Base-by-base conservation (phyloP, 2,888 invertebrate species). In the Leucophora obtusa region DNA sequence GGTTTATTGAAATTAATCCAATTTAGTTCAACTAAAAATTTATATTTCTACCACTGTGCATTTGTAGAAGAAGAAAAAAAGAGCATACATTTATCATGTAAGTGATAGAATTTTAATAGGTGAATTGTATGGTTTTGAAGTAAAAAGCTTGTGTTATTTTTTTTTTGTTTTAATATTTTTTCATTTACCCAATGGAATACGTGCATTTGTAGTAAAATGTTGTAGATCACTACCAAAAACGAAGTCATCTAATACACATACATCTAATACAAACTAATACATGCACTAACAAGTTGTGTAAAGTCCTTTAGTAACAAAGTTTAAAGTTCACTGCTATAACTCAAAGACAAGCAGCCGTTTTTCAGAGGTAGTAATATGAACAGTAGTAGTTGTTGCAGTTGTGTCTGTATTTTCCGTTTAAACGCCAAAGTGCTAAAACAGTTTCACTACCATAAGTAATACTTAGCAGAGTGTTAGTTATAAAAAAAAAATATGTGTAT, bases 271-370 rank as follows among this genome's bases (percentile, higher is more conserved):
- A 15, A 8, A n/a, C 8, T 33, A 35, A 15, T 62, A 9, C 14
- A 28, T 58, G 51, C 35, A 35, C 33, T 54, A 51, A 43, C 53
- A 53, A 50, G 53, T 58, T 18, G 28, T 50, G 18, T 17, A 51
- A 47, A 65, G 56, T 74, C 70, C 69, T 81, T 58, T 21, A 54
- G 66, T 69, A 60, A 58, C 73, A 73, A 70, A 77, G 66, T 38
- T 38, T 66, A 66, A 66, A 66, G 77, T 81, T 77, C 77, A 74
- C 33, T 60, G 73, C 81, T 65, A 70, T 77, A 77, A 66, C 53
- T 81, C 77, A 81, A 73, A 73, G 77, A 65, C 63, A 73, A 65
- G 76, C 77, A 69, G 69, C 60, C 69, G 43, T 65, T 33, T 73
- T 51, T 77, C 33, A 28, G 54, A 24, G 24, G 21, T 54, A 24